A percentile compares a stretch with the other conserved stretches of the same genome.
Evolutionary conservation across 2,113 vertebrate species (phyloP).

Genomic region (Progne subis): DNA sequence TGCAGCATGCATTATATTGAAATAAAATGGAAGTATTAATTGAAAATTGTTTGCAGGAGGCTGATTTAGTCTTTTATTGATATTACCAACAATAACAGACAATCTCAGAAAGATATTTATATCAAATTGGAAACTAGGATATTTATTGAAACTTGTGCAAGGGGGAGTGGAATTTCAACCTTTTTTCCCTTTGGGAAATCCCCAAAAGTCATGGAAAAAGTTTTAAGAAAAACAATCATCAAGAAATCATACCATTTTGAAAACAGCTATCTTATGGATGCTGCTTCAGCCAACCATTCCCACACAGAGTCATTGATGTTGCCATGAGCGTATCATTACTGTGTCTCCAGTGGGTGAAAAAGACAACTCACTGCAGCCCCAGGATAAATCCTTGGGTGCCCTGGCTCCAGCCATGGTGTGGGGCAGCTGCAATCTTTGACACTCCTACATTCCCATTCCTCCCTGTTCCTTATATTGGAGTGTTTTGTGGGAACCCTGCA

Average conservation of each 20-base stretch:
- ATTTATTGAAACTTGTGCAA: neutral
- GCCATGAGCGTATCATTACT: neutral
- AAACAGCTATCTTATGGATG: neutral
- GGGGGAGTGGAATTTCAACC: fast-evolving
- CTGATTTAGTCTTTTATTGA: neutral
- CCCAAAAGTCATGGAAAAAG: neutral
- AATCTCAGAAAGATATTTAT: neutral
- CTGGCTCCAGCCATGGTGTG: neutral
- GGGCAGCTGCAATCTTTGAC: neutral
- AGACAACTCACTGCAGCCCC: neutral
- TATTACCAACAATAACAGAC: neutral
- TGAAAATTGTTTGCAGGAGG: neutral
- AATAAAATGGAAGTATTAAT: neutral
- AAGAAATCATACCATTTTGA: neutral
- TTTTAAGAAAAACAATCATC: neutral
- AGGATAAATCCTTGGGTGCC: neutral
- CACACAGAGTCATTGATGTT: fast-evolving
- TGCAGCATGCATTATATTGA: neutral
- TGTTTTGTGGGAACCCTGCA: neutral
- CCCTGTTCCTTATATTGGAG: neutral
- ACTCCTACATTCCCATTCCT: neutral
- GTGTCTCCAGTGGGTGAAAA: neutral
- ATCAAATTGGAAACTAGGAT: neutral
- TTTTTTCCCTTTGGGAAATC: neutral
- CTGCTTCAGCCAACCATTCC: neutral